phyloP scores from a whole-genome alignment of 2,888 invertebrate genomes.

The Lasioglossum leucozonium region DNA sequence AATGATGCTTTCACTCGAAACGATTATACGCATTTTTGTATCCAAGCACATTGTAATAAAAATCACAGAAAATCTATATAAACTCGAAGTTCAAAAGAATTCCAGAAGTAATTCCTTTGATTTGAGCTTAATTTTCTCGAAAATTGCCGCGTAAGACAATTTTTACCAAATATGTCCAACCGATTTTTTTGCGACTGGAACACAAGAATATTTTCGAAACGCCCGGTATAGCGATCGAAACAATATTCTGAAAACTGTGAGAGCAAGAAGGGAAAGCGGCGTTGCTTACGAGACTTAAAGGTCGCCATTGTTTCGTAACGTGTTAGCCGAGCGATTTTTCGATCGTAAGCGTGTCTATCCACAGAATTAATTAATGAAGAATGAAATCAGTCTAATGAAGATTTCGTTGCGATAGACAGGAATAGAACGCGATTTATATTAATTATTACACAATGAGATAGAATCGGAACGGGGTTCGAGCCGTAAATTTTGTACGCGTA shows the following conservation, averaged over 20 bases:
- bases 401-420: neutral
- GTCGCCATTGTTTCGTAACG: constrained; percentile 16
- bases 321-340: constrained; percentile 5
- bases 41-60: no score
- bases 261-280: constrained; percentile 13
- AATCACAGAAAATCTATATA: no score
- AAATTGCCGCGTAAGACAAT: no score
- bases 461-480: neutral
- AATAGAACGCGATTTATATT: neutral
- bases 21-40: no score
- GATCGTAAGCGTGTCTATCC: neutral
- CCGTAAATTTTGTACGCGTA: neutral
- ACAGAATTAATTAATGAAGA: neutral
- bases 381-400: neutral
- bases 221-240: neutral
- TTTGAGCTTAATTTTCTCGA: no score
- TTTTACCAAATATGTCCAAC: neutral
- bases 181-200: neutral
- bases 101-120: no score
- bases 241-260: neutral
- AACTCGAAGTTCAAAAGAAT: no score
- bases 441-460: neutral
- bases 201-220: neutral
- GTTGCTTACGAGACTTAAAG: constrained; percentile 7
- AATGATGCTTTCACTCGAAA: no score